phyloP scores from a whole-genome alignment of 2,888 invertebrate genomes.

The Agapostemon virescens region DNA sequence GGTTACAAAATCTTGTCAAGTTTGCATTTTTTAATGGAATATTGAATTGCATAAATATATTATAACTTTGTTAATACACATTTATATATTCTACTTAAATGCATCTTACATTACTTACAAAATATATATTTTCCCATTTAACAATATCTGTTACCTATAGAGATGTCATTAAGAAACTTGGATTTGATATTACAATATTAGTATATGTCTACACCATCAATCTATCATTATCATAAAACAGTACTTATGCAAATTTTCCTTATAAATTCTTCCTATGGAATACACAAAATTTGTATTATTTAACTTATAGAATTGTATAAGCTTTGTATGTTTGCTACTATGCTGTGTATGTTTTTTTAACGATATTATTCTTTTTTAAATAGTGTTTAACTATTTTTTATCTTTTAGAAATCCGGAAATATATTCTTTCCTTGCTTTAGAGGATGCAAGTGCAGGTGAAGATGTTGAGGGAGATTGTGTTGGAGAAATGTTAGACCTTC shows the following conservation, averaged over 20 bases:
- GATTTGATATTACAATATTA: neutral
- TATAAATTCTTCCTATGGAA: neutral
- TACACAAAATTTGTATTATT: neutral
- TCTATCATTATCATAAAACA: neutral
- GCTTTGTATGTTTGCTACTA: neutral
- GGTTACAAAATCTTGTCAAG: neutral
- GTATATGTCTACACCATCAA: neutral
- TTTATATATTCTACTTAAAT: neutral
- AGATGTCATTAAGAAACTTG: neutral
- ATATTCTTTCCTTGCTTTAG: constrained; percentile 74
- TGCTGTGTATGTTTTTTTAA: neutral
- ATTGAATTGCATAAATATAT: neutral
- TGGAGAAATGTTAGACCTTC: constrained; percentile 74
- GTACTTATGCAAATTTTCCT: neutral
- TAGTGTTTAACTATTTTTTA: neutral
- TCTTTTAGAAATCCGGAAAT: constrained; percentile 74
- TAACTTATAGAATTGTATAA: neutral
- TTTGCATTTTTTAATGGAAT: neutral
- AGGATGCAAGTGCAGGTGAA: constrained; percentile 80
- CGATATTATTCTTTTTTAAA: neutral
- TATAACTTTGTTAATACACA: neutral
- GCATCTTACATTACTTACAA: neutral
- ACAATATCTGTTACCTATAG: neutral
- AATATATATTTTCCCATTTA: neutral
- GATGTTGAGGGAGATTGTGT: constrained; percentile 74